Base-by-base conservation (phyloP, 2,888 invertebrate genomes). In the Pseudococcus jackbeardsleyi region DNA sequence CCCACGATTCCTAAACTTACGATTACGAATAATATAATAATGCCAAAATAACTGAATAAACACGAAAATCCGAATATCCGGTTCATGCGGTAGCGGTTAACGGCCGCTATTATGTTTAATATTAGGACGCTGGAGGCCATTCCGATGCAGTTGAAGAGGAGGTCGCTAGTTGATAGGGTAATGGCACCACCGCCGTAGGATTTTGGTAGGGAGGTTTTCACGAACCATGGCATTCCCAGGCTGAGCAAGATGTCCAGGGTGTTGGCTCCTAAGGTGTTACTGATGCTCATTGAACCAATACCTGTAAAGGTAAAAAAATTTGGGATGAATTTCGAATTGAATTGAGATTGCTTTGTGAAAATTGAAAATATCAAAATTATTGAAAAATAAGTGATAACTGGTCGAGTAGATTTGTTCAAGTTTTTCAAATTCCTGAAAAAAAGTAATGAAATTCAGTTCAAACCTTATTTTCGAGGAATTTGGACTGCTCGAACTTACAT, bases 241-340 rank as follows among this genome's bases (percentile, higher is more conserved):
- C 97, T 96, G 86, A 97, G 93, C 1, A 97, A 92, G 88, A 97
- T 96, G 89, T 96, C 96, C 91, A 97, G 92, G 0, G 96, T 96
- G 91, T 97, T 97, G 0, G 96, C 96, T 0, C 97, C 97, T 11
- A 97, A 91, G 0, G 96, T 95, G 90, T 97, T 97, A 11, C 96
- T 96, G 26, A 97, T 95, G 0, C 96, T 97, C 93, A 97, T 96
- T 33, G 95, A 95, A 7, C 95, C 96, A 91, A 96, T 94, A 89
- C 96, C 96, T 96, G 91, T 79, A 92, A 22, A 59, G 42, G 8
- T 0, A 42, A 8, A 9, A 5, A 42, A 5, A 5, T 42, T 0
- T 8, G 7, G 6, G 42, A 42, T 42, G 42, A 42, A 42, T 42
- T 6, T 42, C 7, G 42, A 9, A 8, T 9, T 1, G 8, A 42